These are phyloP conservation scores for Raja brachyura DNA, from an alignment of 2,113 vertebrate genomes.

Conservation along the genomic window DNA sequence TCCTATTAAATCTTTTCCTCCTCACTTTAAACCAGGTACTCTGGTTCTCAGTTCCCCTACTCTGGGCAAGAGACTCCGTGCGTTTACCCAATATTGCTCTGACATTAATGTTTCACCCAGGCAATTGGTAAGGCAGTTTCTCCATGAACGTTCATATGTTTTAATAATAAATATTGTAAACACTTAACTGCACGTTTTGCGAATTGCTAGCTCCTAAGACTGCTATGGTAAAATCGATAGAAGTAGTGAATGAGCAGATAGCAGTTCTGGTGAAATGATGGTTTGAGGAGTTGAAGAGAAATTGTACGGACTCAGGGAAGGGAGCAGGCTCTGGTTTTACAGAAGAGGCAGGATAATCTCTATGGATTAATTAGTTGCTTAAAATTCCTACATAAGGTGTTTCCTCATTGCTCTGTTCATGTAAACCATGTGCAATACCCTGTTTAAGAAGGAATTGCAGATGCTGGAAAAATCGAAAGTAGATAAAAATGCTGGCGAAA, in stretches of 20 bases:
- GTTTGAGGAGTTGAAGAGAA: background rate
- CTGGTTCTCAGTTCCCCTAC: no score
- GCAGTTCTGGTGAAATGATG: background rate
- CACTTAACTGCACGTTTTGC: background rate
- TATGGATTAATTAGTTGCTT: background rate
- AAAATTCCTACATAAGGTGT: background rate
- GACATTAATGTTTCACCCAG: no score
- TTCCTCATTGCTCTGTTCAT: background rate
- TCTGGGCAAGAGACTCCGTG: no score
- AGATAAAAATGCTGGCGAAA: no score
- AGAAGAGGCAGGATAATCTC: background rate
- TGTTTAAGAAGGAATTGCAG: no score
- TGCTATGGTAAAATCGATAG: background rate
- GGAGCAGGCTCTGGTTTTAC: background rate
- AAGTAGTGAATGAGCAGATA: background rate
- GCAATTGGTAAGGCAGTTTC: background rate
- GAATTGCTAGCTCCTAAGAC: background rate
- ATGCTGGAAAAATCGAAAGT: no score
- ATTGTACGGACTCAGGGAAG: background rate
- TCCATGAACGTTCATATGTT: background rate
- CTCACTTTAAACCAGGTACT: no score
- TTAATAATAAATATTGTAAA: background rate
- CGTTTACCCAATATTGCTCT: no score
- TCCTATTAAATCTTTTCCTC: no score
- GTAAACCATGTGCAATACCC: no score